These are phyloP conservation scores for Parnassius glacialis DNA, from an alignment of 2,888 invertebrate species.

Conservation along the genomic window DNA sequence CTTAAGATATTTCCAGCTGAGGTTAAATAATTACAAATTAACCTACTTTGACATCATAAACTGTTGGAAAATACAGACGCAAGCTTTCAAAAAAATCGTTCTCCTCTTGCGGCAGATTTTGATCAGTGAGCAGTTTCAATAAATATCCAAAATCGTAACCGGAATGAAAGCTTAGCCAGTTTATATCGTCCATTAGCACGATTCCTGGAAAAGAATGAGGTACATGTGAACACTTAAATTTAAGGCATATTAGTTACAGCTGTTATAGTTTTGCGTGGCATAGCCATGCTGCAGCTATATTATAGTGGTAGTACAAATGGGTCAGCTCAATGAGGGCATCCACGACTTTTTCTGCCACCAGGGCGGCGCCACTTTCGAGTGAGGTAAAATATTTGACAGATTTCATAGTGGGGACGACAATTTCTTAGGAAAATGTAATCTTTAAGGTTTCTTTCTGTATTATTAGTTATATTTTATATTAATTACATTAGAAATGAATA, in stretches of 20 bases:
- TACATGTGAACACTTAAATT: background rate
- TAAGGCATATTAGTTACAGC: background rate
- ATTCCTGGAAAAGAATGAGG: slow-evolving; percentile 78
- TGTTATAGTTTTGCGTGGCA: too few species aligned
- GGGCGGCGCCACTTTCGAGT: too few species aligned
- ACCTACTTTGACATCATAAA: slow-evolving; percentile 94
- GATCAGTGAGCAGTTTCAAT: slow-evolving; percentile 93
- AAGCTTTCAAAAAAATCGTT: slow-evolving; percentile 95
- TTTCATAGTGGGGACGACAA: too few species aligned
- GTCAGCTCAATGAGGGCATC: too few species aligned
- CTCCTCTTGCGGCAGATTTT: slow-evolving; percentile 93
- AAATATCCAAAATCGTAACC: slow-evolving; percentile 98
- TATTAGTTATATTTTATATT: too few species aligned
- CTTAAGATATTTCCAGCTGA: background rate
- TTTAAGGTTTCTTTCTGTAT: too few species aligned
- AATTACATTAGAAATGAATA: too few species aligned
- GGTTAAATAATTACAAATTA: slow-evolving; percentile 3
- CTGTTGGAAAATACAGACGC: slow-evolving; percentile 94
- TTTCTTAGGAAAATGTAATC: too few species aligned
- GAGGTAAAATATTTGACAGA: too few species aligned
- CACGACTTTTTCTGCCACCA: too few species aligned
- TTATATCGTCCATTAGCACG: slow-evolving; percentile 94
- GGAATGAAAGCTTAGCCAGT: slow-evolving; percentile 98
- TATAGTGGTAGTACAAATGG: too few species aligned
- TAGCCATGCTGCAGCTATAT: too few species aligned